Evolutionary conservation across 2,797 vertebrate species (phyloP), one percentile per base, ranked within the genome.

Genomic region (Erethizon dorsatum): DNA sequence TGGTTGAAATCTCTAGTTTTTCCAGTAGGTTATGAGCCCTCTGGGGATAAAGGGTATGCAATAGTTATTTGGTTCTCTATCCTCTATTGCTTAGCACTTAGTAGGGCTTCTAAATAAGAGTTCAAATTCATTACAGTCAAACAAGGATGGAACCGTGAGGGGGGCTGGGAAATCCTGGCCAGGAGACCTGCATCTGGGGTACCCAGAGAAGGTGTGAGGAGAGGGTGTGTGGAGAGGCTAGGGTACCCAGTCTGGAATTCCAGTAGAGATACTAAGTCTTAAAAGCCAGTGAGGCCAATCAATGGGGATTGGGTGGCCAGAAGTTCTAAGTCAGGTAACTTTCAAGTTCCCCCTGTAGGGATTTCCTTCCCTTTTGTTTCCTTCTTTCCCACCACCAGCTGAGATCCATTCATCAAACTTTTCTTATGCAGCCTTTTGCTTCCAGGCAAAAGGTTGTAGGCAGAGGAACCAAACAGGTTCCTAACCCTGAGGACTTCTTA

Each of bases 1-100:
- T 82, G 59, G 24, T 47, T 93, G 93, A 84, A 45, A 83, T 83
- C 22, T 87, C 52, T 78, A 83, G 47, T 78, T 84, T 83, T 82
- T 37, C 37, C 63, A 26, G 22, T 83, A 85, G 71, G 13, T 18
- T 45, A 0, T 84, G n/a, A 79, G 47, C 20, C 57, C n/a, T 28
- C 56, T 80, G 63, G 18, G 57, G 47, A 37, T 69, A 61, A 56
- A 69, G 6, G 17, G 1, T 33, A 28, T 52, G 33, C 73, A 17
- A 1, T 18, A 77, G 31, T 79, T 54, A 12, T 71, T 11, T 63
- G 45, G 2, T 52, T 83, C 5, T 83, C 28, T 94, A 15, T 73
- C 37, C 41, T 63, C 0, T 61, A 37, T 90, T 80, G 18, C n/a
- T 80, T 41, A 87, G 69, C 18, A 71, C 26, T 26, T 50, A 69